Evolutionary conservation across 2,888 invertebrate genomes (phyloP), one percentile per base, ranked within the genome.

Genomic region (Yponomeuta plumbellus): DNA sequence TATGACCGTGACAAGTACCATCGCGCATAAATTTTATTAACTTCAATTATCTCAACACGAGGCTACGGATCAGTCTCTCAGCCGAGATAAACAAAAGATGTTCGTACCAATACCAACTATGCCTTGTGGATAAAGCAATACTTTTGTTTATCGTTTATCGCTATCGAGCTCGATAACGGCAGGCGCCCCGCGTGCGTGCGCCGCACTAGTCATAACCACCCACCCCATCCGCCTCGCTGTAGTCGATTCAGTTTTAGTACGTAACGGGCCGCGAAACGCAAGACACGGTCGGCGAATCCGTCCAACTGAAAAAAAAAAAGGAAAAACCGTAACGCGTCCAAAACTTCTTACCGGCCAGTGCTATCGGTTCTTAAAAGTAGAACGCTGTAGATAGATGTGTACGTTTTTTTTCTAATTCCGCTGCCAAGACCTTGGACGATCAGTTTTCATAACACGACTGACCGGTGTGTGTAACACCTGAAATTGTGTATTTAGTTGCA

Each of bases 231-330:
- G 40, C 57, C 65, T 3, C 22, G 17, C 56, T 17, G 22, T 59
- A 66, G 72, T 74, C 73, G 72, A 73, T 84, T 79, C 78, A 79
- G 20, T 76, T 81, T 77, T 75, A 88, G 90, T 90, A 85, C 86
- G 86, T 84, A 80, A 76, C 75, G 77, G 75, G 78, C 79, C 72
- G 69, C 75, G 74, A 72, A 71, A 74, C 79, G 73, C 77, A 71
- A 69, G 76, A 80, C 76, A 77, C 81, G 84, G 79, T 68, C 67
- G 67, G 70, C 69, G 74, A 72, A 22, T 20, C 17, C 74, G 34
- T 73, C 68, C 68, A 56, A 68, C 79, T 73, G 79, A 77, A 72
- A 75, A 75, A 75, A 77, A 80, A 78, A 75, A 72, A 74, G 72
- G 72, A 44, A 78, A 80, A 78, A 72, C 69, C 34, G 8, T 34